Base-by-base conservation (phyloP, 2,888 invertebrate genomes). In the Agonum fuliginosum region DNA sequence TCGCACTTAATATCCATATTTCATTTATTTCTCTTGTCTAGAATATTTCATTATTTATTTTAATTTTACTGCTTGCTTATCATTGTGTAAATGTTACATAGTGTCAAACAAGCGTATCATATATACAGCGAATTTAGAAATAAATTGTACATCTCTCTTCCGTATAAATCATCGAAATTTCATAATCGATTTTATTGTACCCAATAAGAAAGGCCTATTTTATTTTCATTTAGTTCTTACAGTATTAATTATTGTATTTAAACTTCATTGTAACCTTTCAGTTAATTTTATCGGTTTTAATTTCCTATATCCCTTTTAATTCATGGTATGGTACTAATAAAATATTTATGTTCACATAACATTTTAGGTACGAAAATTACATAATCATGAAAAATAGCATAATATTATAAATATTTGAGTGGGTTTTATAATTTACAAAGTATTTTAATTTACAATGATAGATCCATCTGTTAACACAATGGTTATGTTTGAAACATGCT, bases 281-380 rank as follows among this genome's bases (percentile, higher is more conserved):
- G n/a, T 20, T 17, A 41, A 34, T 34, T 65, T 62, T 34, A 37
- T 43, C 24, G 3, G 22, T 43, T 69, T 43, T 69, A 54, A 69
- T 30, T 14, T 69, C 24, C n/a, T 69, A 69, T 69, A 24, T 41
- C 12, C 24, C n/a, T 22, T 24, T 48, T 48, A 43, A 48, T 48
- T 48, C 19, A 19, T 70, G 70, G 72, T 72, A 54, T 72, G 72
- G 54, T 72, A 72, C 72, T 72, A 72, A 72, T 72, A 14, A 72
- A 54, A 14, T 71, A 37, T 71, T 51, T 71, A 34, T 51, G 48
- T 43, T 46, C 70, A 43, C 22, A 46, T 41, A 22, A 69, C 14
- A 27, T 34, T 65, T 65, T 30, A 8, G 30, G 30, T 30, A 30
- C 30, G 30, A 30, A 48, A 17, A 17, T 48, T n/a, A 62, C n/a